phyloP scores from a whole-genome alignment of 2,888 invertebrate species.

The Tenthredo scrophulariae region DNA sequence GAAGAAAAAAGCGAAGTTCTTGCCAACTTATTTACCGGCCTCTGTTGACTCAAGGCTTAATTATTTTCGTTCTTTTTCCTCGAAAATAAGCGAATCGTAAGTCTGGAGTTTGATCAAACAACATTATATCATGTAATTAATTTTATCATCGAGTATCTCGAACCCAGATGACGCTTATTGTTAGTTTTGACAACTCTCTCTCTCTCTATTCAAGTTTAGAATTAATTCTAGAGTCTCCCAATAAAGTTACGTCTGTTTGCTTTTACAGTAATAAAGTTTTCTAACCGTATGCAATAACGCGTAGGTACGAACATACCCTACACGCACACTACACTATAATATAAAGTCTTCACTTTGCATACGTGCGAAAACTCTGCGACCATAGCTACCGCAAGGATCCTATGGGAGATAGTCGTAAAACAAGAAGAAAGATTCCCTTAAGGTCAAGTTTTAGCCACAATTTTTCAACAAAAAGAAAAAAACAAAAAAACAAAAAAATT shows the following conservation, averaged over 20 bases:
- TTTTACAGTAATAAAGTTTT: constrained; percentile 38
- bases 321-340: neutral
- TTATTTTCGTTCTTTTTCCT: constrained; percentile 15
- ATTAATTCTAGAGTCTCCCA: constrained; percentile 6
- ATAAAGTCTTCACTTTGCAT: neutral
- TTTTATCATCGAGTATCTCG: neutral
- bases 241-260: constrained; percentile 23
- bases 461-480: neutral
- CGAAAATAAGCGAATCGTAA: neutral
- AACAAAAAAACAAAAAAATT: neutral
- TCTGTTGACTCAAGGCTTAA: constrained; percentile 18
- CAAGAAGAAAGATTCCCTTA: constrained; percentile 18
- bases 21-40: constrained; percentile 17
- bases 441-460: neutral
- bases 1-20: neutral
- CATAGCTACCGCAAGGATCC: neutral
- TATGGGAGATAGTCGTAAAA: constrained; percentile 28
- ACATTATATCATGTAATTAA: neutral
- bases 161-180: neutral
- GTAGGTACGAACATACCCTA: neutral
- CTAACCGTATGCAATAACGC: neutral
- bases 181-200: constrained; percentile 1
- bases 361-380: constrained; percentile 35
- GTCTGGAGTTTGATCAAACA: neutral
- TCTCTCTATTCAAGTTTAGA: neutral